Conservation (phyloP, 1,140 invertebrate genomes). For the Neodiprion fabricii region DNA sequence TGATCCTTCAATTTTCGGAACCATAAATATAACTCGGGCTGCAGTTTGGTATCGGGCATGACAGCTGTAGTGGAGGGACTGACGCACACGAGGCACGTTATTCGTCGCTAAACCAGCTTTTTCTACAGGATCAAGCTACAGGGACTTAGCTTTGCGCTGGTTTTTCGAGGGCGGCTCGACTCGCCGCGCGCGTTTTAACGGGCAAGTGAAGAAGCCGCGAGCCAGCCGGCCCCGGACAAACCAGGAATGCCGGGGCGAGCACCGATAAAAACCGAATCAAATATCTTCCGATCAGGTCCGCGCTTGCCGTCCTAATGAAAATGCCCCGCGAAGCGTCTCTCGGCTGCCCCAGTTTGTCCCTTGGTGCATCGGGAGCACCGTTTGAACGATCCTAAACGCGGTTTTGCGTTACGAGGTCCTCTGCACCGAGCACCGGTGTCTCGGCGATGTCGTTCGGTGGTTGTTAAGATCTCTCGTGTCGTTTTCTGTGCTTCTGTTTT, state of each 20-base stretch:
- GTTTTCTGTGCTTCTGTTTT: not conserved
- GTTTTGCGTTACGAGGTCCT: not conserved
- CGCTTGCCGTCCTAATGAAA: conserved; percentile 23
- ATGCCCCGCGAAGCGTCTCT: conserved; percentile 13
- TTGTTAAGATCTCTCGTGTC: too few species aligned
- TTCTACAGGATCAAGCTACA: not conserved
- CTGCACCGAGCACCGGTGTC: too few species aligned
- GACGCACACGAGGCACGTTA: not conserved
- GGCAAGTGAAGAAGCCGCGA: conserved; percentile 11
- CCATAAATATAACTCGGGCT: not conserved
- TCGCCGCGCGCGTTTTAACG: not conserved
- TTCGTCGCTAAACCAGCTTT: conserved; percentile 4
- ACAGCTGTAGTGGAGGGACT: not conserved
- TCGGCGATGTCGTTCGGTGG: not conserved
- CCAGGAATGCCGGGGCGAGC: conserved; percentile 22
- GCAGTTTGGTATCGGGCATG: not conserved
- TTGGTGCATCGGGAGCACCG: conserved; percentile 14
- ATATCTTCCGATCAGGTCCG: conserved; percentile 26
- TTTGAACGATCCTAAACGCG: conserved; percentile 11
- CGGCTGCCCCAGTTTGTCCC: conserved; percentile 19
- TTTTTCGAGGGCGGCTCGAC: not conserved
- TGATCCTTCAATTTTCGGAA: not conserved
- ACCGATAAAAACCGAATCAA: conserved; percentile 30
- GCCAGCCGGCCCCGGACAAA: conserved; percentile 24
- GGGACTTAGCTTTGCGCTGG: not conserved